These are phyloP conservation scores for Polymixis flavicincta DNA, from an alignment of 2,888 invertebrate genomes.

Conservation along the genomic window DNA sequence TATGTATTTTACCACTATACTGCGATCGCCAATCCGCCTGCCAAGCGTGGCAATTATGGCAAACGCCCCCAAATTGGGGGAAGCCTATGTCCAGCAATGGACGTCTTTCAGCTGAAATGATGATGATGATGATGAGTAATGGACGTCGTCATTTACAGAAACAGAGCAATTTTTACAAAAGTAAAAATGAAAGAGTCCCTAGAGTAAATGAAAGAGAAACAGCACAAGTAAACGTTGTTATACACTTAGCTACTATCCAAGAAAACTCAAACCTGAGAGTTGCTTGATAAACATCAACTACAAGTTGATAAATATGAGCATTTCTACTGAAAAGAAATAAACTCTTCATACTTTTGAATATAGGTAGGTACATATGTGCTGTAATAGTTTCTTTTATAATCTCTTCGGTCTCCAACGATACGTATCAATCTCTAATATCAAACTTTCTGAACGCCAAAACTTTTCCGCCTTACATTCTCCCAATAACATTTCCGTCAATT, in stretches of 20 bases:
- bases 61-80: too few relatives aligned
- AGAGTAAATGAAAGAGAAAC: neutral
- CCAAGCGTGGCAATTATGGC: too few relatives aligned
- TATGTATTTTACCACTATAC: too few relatives aligned
- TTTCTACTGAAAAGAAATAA: neutral
- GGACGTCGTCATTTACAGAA: neutral
- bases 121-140: too few relatives aligned
- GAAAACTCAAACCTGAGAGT: neutral
- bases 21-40: too few relatives aligned
- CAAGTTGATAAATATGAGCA: neutral
- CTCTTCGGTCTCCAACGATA: conserved; percentile 23
- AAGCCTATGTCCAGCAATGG: too few relatives aligned
- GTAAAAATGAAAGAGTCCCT: too few relatives aligned
- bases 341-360: neutral
- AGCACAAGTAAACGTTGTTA: neutral
- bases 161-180: neutral
- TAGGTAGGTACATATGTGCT: neutral
- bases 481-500: conserved; percentile 47
- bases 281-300: neutral
- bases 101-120: too few relatives aligned
- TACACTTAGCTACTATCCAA: neutral
- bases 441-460: conserved; percentile 32
- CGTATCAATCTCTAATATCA: conserved; percentile 29
- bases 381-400: neutral
- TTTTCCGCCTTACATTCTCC: conserved; percentile 41